Base-by-base conservation (phyloP, 2,797 vertebrate species). In the Myotis daubentonii region DNA sequence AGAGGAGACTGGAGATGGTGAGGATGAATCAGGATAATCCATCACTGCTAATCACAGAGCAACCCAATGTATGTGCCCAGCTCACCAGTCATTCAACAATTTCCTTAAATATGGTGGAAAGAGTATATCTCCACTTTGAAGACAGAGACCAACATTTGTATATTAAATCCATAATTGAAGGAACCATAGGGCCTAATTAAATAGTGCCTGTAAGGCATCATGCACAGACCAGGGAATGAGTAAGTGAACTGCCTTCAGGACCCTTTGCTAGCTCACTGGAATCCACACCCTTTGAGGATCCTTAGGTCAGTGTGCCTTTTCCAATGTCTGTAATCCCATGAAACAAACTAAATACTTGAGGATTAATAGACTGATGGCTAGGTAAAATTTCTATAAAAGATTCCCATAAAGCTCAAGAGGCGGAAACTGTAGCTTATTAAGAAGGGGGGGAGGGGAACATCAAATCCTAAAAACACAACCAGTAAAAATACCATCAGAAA, bases 331-430 rank as follows among this genome's bases (percentile, higher is more conserved):
- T 65, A 86, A 93, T 83, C 65, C 19, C 36, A 62, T 55, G 36
- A 89, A 87, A 91, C 15, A 88, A 92, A 90, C 30, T 25, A 90
- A 89, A 60, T 25, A 36, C 2, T 68, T 87, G 30, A 66, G 8
- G 8, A 16, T 70, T 88, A 89, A 84, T 2, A 81, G 44, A 91
- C 30, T 75, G 72, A 71, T 47, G 38, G 13, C 23, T 71, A 94
- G 47, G 38, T 86, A 57, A 82, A 68, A 19, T 82, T 89, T 74
- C 55, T 86, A 70, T 71, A 47, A 82, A 96, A 82, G 38, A 75
- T 72, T 30, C 28, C 81, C 41, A 72, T 80, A 78, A 95, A 85
- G 47, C 19, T 72, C 53, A 91, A 89, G 80, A 84, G 75, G n/a
- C 33, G 36, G 68, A 93, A 91, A 66, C 13, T 47, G 3, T 44